These are phyloP conservation scores for Recurvirostra avosetta DNA, from an alignment of 2,113 vertebrate genomes.

Conservation along the genomic window DNA sequence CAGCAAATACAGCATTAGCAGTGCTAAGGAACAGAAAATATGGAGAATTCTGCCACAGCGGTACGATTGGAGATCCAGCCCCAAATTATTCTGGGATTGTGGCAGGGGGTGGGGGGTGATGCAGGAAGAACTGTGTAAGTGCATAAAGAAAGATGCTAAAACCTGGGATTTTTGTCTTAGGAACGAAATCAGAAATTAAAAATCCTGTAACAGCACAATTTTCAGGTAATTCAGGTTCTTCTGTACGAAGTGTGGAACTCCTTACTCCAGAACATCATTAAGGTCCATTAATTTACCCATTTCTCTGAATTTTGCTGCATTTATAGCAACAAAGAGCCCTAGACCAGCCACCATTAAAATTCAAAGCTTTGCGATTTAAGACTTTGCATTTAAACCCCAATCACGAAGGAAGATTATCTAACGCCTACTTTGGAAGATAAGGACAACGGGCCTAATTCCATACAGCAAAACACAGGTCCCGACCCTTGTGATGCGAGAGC, in stretches of 20 bases:
- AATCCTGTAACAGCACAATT: not conserved
- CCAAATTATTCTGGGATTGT: not conserved
- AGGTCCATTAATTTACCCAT: not conserved
- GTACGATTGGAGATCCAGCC: not conserved
- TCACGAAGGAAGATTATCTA: not conserved
- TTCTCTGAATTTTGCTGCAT: not conserved
- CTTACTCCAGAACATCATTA: not conserved
- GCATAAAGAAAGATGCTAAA: not conserved
- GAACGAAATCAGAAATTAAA: not conserved
- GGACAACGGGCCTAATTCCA: not conserved
- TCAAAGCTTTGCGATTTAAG: not conserved
- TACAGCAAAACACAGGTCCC: not conserved
- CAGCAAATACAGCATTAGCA: not conserved
- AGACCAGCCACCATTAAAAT: not conserved
- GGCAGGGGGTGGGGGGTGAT: not conserved
- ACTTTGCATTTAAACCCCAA: not conserved
- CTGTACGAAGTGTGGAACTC: fast-evolving
- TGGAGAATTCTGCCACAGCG: not conserved
- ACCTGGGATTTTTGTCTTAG: fast-evolving
- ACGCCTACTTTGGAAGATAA: not conserved
- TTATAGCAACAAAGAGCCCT: not conserved
- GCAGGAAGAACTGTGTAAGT: not conserved
- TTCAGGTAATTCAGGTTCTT: not conserved
- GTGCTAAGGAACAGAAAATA: not conserved
- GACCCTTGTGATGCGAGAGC: too few relatives aligned